Conservation (phyloP, 2,113 vertebrate genomes). For the Leptosomus discolor region DNA sequence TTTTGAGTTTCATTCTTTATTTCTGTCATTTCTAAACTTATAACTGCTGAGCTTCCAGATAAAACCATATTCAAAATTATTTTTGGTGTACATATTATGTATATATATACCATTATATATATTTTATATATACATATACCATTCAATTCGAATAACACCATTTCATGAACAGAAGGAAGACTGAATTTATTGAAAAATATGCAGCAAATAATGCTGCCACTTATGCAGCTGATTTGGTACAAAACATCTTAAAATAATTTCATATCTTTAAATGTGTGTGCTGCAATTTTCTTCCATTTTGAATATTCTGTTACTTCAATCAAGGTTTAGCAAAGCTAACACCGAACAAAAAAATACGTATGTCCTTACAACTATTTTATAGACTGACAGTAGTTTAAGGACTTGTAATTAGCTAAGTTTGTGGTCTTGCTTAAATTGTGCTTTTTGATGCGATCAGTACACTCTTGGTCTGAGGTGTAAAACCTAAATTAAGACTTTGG, state of each 20-base stretch:
- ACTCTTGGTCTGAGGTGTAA: not conserved
- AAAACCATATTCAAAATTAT: not conserved
- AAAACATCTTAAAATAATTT: not conserved
- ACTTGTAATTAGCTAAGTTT: not conserved
- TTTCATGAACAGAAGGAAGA: not conserved
- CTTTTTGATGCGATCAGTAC: not conserved
- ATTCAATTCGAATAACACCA: not conserved
- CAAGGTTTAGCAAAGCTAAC: not conserved
- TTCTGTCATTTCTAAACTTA: not conserved
- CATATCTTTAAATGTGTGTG: not conserved
- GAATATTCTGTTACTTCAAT: not conserved
- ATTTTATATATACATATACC: rapidly evolving
- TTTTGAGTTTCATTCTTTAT: not conserved
- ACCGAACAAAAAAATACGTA: not conserved
- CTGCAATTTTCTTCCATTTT: not conserved
- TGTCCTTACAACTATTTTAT: not conserved
- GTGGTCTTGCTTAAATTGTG: not conserved
- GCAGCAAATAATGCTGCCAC: not conserved
- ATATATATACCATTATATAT: no score
- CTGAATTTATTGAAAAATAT: not conserved
- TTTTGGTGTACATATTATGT: not conserved
- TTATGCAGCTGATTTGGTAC: not conserved
- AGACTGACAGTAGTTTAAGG: not conserved
- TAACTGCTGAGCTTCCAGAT: not conserved
- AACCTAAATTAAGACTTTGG: not conserved